These are phyloP conservation scores for Sebastes goodei DNA, from an alignment of 2,797 vertebrate species.

Conservation along the genomic window DNA sequence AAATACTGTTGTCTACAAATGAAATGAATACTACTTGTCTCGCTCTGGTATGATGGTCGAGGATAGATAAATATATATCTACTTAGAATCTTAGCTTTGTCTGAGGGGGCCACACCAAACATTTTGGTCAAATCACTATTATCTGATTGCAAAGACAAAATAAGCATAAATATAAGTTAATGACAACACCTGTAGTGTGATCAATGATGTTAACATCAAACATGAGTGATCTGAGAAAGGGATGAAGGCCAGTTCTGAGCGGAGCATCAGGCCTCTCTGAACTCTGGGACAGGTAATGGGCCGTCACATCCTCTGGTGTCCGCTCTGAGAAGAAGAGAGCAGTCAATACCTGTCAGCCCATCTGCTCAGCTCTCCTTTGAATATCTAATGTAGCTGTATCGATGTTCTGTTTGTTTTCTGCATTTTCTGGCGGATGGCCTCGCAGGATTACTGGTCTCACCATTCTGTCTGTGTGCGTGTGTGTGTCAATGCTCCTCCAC, in stretches of 20 bases:
- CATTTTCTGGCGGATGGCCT: background rate
- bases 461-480: background rate
- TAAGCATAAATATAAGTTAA: too few species aligned
- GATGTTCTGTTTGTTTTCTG: slow-evolving; percentile 13
- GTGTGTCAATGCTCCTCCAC: background rate
- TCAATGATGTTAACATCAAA: too few species aligned
- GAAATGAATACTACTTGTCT: background rate
- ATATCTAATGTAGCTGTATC: background rate
- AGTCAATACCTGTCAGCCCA: background rate
- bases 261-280: background rate
- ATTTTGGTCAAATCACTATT: too few species aligned
- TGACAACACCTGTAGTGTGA: too few species aligned
- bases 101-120: too few species aligned
- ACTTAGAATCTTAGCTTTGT: background rate
- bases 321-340: background rate
- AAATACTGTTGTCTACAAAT: background rate
- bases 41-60: too few species aligned
- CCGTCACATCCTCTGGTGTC: background rate
- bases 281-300: background rate
- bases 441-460: slow-evolving; percentile 1
- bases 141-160: too few species aligned
- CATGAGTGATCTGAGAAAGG: background rate
- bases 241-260: background rate
- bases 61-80: background rate
- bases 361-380: background rate